Percentiles rank a stretch among this genome's conserved stretches.
These are phyloP conservation scores for Jacana jacana DNA, from an alignment of 2,113 vertebrate genomes.

Conservation along the genomic window DNA sequence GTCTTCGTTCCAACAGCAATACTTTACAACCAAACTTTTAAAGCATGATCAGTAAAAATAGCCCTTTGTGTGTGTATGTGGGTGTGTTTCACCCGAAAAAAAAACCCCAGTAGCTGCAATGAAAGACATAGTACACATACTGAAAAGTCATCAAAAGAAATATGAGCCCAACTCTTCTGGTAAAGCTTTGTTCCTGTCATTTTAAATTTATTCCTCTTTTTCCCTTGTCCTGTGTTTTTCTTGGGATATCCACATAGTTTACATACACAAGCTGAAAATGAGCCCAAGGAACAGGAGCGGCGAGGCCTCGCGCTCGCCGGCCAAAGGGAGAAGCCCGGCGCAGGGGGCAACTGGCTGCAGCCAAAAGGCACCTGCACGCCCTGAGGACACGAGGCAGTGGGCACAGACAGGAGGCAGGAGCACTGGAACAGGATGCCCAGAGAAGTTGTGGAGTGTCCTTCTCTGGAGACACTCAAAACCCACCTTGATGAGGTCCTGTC, in stretches of 20 bases:
- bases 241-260: conserved; percentile 36
- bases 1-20: conserved; percentile 41
- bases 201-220: conserved; percentile 53
- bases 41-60: conserved; percentile 25
- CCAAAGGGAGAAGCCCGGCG: neutral
- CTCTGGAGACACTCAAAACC: neutral
- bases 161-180: conserved; percentile 53
- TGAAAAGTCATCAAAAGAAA: conserved; percentile 70
- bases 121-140: conserved; percentile 50
- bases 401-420: neutral
- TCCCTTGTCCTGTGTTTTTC: conserved; percentile 27
- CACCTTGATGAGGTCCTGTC: neutral
- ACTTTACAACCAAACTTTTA: conserved; percentile 34
- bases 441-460: neutral
- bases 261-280: neutral
- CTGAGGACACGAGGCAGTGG: rapidly evolving
- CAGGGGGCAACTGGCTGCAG: neutral
- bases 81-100: conserved; percentile 4
- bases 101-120: conserved; percentile 11
- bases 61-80: neutral
- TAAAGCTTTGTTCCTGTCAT: conserved; percentile 54
- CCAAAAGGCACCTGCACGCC: neutral
- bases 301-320: rapidly evolving
- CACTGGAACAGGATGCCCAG: neutral
- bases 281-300: neutral